Evolutionary conservation across 2,797 vertebrate genomes (phyloP).

Genomic region (Coreius guichenoti): DNA sequence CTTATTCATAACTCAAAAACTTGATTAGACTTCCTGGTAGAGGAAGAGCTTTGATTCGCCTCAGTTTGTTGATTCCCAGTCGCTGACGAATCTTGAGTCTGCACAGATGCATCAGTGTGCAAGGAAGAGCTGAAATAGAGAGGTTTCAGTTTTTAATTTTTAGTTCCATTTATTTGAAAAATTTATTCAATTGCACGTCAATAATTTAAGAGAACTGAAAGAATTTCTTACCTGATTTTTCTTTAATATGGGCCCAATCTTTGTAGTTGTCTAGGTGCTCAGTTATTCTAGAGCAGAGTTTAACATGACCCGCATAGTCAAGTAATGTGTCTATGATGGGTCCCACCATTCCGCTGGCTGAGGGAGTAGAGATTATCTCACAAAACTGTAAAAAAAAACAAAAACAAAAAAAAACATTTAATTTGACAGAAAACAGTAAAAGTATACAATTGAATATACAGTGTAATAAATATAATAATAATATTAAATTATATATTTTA

Average conservation of each 20-base stretch:
- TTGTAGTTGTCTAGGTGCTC: slow-evolving; percentile 85
- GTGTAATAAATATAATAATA: background rate
- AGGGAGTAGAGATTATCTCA: slow-evolving; percentile 82
- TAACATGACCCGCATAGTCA: slow-evolving; percentile 87
- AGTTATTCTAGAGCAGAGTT: slow-evolving; percentile 84
- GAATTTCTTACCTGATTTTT: slow-evolving; percentile 82
- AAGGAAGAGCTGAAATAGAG: slow-evolving; percentile 78
- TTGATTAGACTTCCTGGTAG: slow-evolving; percentile 81
- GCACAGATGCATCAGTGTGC: slow-evolving; percentile 85
- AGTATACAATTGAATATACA: background rate
- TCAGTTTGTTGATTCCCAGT: slow-evolving; percentile 78
- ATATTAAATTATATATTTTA: background rate
- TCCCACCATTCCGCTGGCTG: slow-evolving; percentile 78
- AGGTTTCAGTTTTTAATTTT: background rate
- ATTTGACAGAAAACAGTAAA: background rate
- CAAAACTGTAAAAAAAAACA: slow-evolving; percentile 83
- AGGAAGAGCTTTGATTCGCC: slow-evolving; percentile 77
- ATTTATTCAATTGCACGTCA: background rate
- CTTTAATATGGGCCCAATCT: slow-evolving; percentile 83
- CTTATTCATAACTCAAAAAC: slow-evolving; percentile 72
- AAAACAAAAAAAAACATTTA: background rate
- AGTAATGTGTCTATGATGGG: slow-evolving; percentile 87
- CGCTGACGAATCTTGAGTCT: slow-evolving; percentile 82
- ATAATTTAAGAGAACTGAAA: background rate
- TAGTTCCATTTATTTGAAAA: background rate